A percentile compares a stretch with the other conserved stretches of the same genome.
Conservation (phyloP, 2,888 invertebrate genomes). For the Lucinisca nassula region DNA sequence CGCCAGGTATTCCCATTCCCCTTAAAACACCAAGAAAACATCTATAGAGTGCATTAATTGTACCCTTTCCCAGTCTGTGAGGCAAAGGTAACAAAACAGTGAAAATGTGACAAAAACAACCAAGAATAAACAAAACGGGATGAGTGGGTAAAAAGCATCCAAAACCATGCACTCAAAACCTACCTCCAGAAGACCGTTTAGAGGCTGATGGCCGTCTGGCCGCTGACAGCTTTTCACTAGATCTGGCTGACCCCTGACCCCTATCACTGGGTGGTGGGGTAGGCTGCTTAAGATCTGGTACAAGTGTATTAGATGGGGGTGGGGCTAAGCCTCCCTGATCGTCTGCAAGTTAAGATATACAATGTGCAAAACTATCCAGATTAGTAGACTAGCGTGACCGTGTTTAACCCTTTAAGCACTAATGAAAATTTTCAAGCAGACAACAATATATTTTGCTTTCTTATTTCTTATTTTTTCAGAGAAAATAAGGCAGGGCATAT, state of each 20-base stretch:
- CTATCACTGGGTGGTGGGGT: constrained; percentile 76
- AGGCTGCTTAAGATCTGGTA: constrained; percentile 74
- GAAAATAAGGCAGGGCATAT: too few relatives aligned
- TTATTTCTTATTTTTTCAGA: too few relatives aligned
- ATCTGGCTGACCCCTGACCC: constrained; percentile 76
- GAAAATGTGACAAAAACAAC: too few relatives aligned
- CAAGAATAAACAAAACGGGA: too few relatives aligned
- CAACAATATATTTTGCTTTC: too few relatives aligned
- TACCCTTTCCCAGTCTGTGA: too few relatives aligned
- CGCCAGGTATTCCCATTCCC: too few relatives aligned
- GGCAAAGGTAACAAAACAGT: too few relatives aligned
- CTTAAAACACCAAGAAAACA: too few relatives aligned
- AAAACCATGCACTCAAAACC: constrained; percentile 31
- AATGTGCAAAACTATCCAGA: constrained; percentile 18
- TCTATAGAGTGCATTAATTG: too few relatives aligned
- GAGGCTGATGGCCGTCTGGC: constrained; percentile 74
- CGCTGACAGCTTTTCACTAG: constrained; percentile 70
- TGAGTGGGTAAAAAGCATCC: not conserved
- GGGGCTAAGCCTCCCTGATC: constrained; percentile 78
- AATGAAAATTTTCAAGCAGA: too few relatives aligned
- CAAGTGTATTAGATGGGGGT: constrained; percentile 61
- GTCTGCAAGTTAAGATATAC: constrained; percentile 62
- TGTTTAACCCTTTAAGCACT: too few relatives aligned
- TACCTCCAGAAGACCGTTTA: constrained; percentile 72
- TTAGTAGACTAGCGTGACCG: not conserved